A percentile compares a stretch with the other conserved stretches of the same genome.
phyloP scores from a whole-genome alignment of 2,113 vertebrate genomes.

The Etia nguti region DNA sequence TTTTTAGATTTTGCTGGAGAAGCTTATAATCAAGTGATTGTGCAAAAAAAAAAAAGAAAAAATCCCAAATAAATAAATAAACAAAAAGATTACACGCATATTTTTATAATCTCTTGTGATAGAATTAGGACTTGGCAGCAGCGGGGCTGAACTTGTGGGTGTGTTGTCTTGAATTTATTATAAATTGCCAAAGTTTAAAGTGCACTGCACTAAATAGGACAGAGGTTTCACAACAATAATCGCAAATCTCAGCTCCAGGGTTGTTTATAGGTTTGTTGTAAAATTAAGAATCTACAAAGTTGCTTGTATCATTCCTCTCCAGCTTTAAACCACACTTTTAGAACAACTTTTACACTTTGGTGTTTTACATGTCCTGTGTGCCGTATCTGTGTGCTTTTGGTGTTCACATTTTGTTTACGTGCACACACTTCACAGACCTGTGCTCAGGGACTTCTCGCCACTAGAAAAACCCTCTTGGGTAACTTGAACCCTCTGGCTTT shows the following conservation, averaged over 20 bases:
- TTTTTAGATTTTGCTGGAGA: not conserved
- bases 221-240: not conserved
- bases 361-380: not conserved
- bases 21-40: not conserved
- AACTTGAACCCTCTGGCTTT: constrained; percentile 23
- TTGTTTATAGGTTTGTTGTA: not conserved
- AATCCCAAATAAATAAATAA: not conserved
- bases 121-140: not conserved
- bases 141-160: not conserved
- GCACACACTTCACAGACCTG: not conserved
- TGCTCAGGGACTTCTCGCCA: not conserved
- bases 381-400: not conserved
- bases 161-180: not conserved
- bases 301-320: not conserved
- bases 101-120: not conserved
- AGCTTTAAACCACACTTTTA: not conserved
- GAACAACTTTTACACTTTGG: not conserved
- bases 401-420: not conserved
- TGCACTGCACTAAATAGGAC: not conserved
- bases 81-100: not conserved
- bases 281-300: not conserved
- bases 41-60: not conserved
- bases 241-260: not conserved
- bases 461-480: not conserved
- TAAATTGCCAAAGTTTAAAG: not conserved